Evolutionary conservation across 2,113 vertebrate genomes (phyloP).

Genomic region (Hystrix cristata): DNA sequence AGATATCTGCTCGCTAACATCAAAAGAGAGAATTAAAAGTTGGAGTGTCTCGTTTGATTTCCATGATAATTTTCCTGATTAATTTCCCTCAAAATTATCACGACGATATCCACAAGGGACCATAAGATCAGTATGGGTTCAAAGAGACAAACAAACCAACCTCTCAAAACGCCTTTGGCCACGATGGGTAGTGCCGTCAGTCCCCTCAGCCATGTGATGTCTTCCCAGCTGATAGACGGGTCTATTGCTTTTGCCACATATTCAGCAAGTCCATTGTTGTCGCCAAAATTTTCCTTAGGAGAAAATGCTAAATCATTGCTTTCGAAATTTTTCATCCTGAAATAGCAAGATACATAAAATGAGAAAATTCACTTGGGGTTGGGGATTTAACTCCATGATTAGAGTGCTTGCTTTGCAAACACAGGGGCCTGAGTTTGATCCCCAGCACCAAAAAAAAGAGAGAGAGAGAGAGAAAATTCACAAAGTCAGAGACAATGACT

Average conservation of each 20-base stretch:
- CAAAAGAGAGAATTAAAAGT: not conserved
- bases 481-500: not conserved
- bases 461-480: no score
- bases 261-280: constrained; percentile 94
- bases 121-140: not conserved
- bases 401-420: no score
- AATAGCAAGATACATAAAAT: constrained; percentile 55
- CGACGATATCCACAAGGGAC: not conserved
- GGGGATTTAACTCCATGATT: no score
- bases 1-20: not conserved
- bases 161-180: constrained; percentile 94
- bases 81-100: constrained; percentile 12
- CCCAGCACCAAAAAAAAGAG: no score
- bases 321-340: constrained; percentile 96
- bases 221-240: constrained; percentile 93
- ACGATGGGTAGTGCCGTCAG: constrained; percentile 94
- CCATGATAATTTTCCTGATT: not conserved
- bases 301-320: constrained; percentile 93
- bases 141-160: constrained; percentile 82
- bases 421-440: no score
- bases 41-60: not conserved
- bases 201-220: constrained; percentile 94
- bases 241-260: constrained; percentile 95
- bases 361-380: not conserved
- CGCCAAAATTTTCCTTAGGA: constrained; percentile 91